Evolutionary conservation across 2,113 vertebrate genomes (phyloP), one percentile per base, ranked within the genome.

Genomic region (Thomomys bottae): DNA sequence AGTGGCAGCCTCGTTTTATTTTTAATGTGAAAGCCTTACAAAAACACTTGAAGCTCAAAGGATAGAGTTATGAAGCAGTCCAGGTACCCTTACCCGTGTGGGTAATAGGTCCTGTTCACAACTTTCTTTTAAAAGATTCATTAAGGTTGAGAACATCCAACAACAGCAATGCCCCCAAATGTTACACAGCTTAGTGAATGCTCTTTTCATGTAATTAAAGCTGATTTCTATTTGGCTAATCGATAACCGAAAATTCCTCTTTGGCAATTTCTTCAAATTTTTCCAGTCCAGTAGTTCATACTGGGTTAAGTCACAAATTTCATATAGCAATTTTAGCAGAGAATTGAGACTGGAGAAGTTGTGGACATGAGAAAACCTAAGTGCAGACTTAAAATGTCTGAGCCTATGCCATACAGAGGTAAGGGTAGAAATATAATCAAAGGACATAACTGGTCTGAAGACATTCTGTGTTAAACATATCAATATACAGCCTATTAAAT

Each of bases 1-100:
- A 93, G 88, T 94, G 40, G 73, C 84, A 94, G 61, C 68, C 93
- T 93, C 64, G 81, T 89, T 93, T 95, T 95, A 95, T 94, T 96
- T 97, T 95, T 96, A 93, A 93, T 94, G 79, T 95, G 90, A 96
- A 70, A 87, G 75, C 67, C 68, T 94, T 84, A 38, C 10, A 54
- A 87, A 73, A 84, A 89, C 8, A 17, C 77, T 73, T 71, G 28
- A 49, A 82, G 67, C 32, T 64, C 15, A 23, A 71, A 87, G 61
- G 92, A 49, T 40, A 84, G 18, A 59, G 49, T 77, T 75, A 24
- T 61, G 59, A 88, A 30, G n/a, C 32, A 26, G 57, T 6, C 4
- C 21, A 64, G 36, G 68, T 57, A 49, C 76, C 61, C 34, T 92
- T 42, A 66, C 49, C 81, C 89, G 10, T 32, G 82, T 20, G 24